Conservation (phyloP, 2,113 vertebrate genomes). For the Eidolon helvum region DNA sequence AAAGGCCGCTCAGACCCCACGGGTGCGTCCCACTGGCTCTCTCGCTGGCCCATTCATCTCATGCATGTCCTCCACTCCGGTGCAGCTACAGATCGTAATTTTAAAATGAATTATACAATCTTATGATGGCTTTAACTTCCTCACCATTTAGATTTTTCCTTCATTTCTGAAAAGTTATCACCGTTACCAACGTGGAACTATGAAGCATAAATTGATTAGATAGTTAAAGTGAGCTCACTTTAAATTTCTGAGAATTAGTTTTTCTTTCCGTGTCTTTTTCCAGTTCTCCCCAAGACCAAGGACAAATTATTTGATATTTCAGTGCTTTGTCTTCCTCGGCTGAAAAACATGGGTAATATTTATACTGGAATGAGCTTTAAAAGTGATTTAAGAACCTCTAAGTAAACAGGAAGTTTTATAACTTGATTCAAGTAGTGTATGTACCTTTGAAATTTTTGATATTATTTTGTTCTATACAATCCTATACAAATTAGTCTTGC, state of each 20-base stretch:
- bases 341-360: not conserved
- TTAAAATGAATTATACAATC: not conserved
- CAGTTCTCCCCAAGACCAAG: not conserved
- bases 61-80: not conserved
- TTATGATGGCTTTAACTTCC: not conserved
- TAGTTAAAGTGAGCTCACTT: not conserved
- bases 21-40: not conserved
- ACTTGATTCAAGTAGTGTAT: not conserved
- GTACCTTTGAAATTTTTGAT: not conserved
- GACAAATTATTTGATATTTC: slow-evolving; percentile 30
- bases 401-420: not conserved
- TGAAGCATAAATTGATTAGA: not conserved
- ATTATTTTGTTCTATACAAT: not conserved
- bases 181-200: not conserved
- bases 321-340: slow-evolving; percentile 5
- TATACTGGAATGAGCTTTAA: not conserved
- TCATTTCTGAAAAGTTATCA: not conserved
- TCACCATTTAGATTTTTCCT: not conserved
- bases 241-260: not conserved
- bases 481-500: not conserved
- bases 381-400: slow-evolving; percentile 21
- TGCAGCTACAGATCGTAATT: not conserved
- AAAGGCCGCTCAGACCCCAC: accelerated
- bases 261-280: slow-evolving; percentile 9
- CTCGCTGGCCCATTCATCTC: not conserved